phyloP scores from a whole-genome alignment of 2,797 vertebrate genomes.

The Pempheris klunzingeri region DNA sequence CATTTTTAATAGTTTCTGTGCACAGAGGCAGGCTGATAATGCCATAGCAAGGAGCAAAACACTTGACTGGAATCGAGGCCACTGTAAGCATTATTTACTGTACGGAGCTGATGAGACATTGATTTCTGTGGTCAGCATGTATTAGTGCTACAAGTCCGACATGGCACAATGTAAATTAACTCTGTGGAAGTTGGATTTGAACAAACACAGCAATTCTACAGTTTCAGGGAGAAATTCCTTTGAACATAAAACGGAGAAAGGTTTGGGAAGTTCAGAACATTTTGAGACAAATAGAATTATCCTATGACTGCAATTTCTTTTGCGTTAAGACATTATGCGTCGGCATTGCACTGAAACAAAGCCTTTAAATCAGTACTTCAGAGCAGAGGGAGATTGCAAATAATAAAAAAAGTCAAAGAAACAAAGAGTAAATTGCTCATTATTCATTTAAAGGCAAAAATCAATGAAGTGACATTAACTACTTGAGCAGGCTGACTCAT shows the following conservation, averaged over 20 bases:
- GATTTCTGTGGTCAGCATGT: conserved; percentile 81
- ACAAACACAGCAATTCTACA: conserved; percentile 67
- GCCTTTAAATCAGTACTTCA: conserved; percentile 12
- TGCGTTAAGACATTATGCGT: background rate
- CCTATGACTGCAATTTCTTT: conserved; percentile 9
- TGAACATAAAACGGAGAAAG: conserved; percentile 40
- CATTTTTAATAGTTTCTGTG: conserved; percentile 52
- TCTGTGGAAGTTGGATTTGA: conserved; percentile 53
- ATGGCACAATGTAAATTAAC: conserved; percentile 80
- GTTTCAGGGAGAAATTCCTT: conserved; percentile 41
- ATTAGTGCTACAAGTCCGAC: conserved; percentile 72
- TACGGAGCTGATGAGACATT: conserved; percentile 76
- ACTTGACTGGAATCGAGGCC: conserved; percentile 59
- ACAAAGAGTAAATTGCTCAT: conserved; percentile 49
- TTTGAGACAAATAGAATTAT: conserved; percentile 21
- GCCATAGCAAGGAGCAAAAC: conserved; percentile 53
- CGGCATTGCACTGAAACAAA: conserved; percentile 21
- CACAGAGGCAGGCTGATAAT: conserved; percentile 58
- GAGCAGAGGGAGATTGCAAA: conserved; percentile 26
- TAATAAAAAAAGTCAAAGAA: conserved; percentile 50
- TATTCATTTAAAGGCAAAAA: conserved; percentile 62
- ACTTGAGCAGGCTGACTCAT: conserved; percentile 40
- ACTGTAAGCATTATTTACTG: conserved; percentile 79
- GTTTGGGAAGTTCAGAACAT: conserved; percentile 30
- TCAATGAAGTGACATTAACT: conserved; percentile 56